These are phyloP conservation scores for Cryptocephalus primarius DNA, from an alignment of 2,888 invertebrate species.

Conservation along the genomic window DNA sequence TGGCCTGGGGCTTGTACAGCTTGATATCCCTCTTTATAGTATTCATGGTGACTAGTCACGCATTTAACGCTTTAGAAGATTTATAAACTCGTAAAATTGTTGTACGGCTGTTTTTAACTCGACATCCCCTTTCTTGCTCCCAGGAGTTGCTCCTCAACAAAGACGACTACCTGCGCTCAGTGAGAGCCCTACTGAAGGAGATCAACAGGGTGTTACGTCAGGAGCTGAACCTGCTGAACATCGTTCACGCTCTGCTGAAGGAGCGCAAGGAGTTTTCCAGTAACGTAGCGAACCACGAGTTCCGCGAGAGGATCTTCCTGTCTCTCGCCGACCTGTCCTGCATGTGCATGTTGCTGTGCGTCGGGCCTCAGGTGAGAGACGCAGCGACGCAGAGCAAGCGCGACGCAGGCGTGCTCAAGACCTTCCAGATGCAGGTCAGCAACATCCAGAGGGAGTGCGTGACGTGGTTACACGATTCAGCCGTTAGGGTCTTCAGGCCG, in stretches of 20 bases:
- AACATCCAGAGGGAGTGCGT: constrained; percentile 78
- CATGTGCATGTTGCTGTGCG: constrained; percentile 72
- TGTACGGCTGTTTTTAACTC: no score
- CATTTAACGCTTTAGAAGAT: no score
- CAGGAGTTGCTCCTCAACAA: constrained; percentile 75
- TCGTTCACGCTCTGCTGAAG: constrained; percentile 67
- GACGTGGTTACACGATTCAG: constrained; percentile 79
- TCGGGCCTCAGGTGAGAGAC: constrained; percentile 61
- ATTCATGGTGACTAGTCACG: no score
- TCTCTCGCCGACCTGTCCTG: constrained; percentile 77
- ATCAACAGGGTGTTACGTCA: constrained; percentile 73
- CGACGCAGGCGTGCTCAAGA: constrained; percentile 42
- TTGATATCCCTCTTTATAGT: no score
- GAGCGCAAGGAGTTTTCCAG: constrained; percentile 50
- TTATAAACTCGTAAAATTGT: no score
- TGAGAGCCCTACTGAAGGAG: constrained; percentile 79
- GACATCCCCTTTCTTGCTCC: constrained; percentile 26
- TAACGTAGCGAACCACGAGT: constrained; percentile 52
- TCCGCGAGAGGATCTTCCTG: constrained; percentile 73
- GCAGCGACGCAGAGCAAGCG: constrained; percentile 42
- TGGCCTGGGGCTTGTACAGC: no score
- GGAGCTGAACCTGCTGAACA: constrained; percentile 68
- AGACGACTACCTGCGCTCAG: constrained; percentile 82
- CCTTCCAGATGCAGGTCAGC: constrained; percentile 34
- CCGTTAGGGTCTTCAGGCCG: constrained; percentile 58